Evolutionary conservation across 2,797 vertebrate genomes (phyloP), one percentile per base, ranked within the genome.

Genomic region (Danio tinwini): DNA sequence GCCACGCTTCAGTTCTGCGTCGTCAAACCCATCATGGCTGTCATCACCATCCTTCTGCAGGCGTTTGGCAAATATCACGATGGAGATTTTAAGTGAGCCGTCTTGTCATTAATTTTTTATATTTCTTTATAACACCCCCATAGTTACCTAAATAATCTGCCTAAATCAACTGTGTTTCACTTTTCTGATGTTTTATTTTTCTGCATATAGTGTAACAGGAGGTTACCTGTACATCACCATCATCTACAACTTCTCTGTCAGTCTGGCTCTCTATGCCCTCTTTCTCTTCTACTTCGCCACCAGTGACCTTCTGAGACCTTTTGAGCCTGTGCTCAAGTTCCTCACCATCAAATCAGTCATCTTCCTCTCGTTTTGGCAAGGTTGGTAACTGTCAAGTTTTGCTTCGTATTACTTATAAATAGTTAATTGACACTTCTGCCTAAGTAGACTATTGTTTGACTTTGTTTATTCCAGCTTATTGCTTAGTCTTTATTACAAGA

Each of bases 291-390:
- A 95, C 91, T 96, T 96, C 0, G 96, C 97, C 78, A 98, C 97
- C 77, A 96, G 91, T 81, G 97, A 99, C 83, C 93, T 98, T 74
- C 92, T 99, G 77, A 90, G 90, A 40, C 97, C 97, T 0, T 99
- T 94, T 1, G 93, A 97, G 69, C 98, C 98, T 0, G 93, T 98
- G 45, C 95, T 98, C 74, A 99, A 98, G 89, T 99, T 99, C 86
- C 94, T 98, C 88, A 99, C 97, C 55, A 97, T 99, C 88, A 99
- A 99, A 86, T 97, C 97, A 0, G 94, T 99, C 90, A 97, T 99
- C 87, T 99, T 99, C 90, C 93, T 99, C 59, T 99, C 98, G 13
- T 99, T 99, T 91, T 99, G 97, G 97, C 98, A 99, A 95, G 98
- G 97, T 95, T 42, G 39, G 83, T 73, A 49, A 53, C 12, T 52